These are phyloP conservation scores for Pterobdella sp. DNA, from an alignment of 2,888 invertebrate genomes.

Conservation along the genomic window DNA sequence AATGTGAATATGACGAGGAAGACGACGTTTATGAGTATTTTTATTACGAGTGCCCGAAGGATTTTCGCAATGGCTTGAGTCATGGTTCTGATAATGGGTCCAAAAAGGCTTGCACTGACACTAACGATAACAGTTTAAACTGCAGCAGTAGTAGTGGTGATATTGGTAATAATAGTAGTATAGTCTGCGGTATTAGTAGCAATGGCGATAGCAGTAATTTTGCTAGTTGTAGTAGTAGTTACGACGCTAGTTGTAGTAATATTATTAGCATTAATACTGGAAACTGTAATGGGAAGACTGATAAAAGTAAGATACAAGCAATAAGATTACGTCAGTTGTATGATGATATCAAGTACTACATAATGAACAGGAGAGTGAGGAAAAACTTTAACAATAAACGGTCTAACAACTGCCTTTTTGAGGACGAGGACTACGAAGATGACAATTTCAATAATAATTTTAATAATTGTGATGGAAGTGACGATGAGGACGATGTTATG, in stretches of 20 bases:
- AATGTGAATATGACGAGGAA: background rate
- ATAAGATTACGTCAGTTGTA: too few relatives aligned
- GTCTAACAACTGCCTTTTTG: too few relatives aligned
- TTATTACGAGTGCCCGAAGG: background rate
- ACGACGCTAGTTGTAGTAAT: slow-evolving; percentile 5
- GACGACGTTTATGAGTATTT: background rate
- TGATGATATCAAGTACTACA: too few relatives aligned
- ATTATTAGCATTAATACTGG: background rate
- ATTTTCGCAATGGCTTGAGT: background rate
- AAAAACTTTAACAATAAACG: too few relatives aligned
- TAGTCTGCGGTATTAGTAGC: background rate
- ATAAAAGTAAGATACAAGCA: too few relatives aligned
- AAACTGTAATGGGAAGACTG: background rate
- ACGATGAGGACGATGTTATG: too few relatives aligned
- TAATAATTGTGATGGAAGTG: too few relatives aligned
- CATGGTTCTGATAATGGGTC: background rate
- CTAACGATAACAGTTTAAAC: background rate
- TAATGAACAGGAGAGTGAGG: too few relatives aligned
- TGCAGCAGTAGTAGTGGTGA: background rate
- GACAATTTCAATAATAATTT: too few relatives aligned
- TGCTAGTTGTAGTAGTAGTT: background rate
- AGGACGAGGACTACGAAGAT: too few relatives aligned
- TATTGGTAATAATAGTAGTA: background rate
- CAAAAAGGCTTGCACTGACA: background rate
- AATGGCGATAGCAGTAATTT: background rate